These are phyloP conservation scores for Telmatherina bonti DNA, from an alignment of 2,797 vertebrate species.

Conservation along the genomic window DNA sequence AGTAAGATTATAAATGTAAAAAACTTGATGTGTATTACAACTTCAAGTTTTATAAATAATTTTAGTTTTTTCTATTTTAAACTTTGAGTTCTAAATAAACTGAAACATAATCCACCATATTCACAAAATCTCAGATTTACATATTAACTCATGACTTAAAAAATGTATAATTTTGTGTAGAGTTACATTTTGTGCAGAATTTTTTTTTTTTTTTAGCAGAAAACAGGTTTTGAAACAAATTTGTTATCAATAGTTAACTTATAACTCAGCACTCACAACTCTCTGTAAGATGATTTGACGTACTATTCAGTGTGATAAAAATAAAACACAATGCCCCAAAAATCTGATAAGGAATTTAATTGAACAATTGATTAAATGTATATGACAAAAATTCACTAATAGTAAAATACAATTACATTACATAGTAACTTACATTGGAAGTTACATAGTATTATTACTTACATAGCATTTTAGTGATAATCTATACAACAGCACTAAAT, in stretches of 20 bases:
- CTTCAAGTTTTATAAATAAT: neutral
- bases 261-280: neutral
- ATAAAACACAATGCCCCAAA: neutral
- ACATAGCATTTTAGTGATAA: neutral
- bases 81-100: neutral
- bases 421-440: neutral
- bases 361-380: neutral
- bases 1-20: too few species aligned
- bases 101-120: too few species aligned
- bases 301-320: neutral
- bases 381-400: neutral
- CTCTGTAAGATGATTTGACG: neutral
- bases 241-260: neutral
- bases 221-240: neutral
- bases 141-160: too few species aligned
- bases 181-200: neutral
- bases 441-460: neutral
- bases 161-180: too few species aligned
- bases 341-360: neutral
- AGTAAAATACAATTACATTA: neutral
- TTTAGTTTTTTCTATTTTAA: neutral
- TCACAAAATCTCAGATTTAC: neutral
- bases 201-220: neutral
- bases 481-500: neutral
- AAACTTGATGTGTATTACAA: too few species aligned